Evolutionary conservation across 53 echinoderm and acorn worm genomes (phyloP).

Genomic region (Patiria pectinifera): DNA sequence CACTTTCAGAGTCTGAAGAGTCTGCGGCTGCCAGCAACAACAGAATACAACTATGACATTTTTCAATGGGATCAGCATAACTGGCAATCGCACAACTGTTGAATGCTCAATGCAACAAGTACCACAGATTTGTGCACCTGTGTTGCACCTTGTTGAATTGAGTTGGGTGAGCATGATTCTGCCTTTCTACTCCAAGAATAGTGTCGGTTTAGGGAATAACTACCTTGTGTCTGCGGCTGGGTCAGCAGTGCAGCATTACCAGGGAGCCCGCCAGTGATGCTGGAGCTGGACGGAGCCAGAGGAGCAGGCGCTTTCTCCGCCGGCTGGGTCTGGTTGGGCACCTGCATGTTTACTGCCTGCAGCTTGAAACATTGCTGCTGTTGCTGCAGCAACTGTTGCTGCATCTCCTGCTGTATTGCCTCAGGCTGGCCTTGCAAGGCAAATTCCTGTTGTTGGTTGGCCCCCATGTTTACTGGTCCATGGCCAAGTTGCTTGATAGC

Average conservation of each 20-base stretch:
- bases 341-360: constrained; percentile 77
- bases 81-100: too few species aligned
- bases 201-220: background rate
- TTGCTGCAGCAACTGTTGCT: constrained; percentile 1
- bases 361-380: background rate
- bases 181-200: background rate
- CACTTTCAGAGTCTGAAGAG: too few species aligned
- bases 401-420: constrained; percentile 20
- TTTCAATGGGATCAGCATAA: too few species aligned
- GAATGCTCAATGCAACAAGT: too few species aligned
- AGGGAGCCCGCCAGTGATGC: background rate
- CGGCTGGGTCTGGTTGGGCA: constrained; percentile 59
- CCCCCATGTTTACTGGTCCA: constrained; percentile 1
- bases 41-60: too few species aligned
- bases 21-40: too few species aligned
- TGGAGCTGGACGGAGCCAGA: background rate
- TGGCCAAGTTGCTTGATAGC: constrained; percentile 60
- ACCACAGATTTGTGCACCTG: too few species aligned
- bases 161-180: background rate
- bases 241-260: constrained; percentile 75
- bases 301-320: constrained; percentile 91
- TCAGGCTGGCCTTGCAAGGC: too few species aligned
- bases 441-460: background rate
- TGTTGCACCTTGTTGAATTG: too few species aligned
- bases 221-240: constrained; percentile 81